Base-by-base conservation (phyloP, 2,797 vertebrate genomes). In the Sitta carolinensis region DNA sequence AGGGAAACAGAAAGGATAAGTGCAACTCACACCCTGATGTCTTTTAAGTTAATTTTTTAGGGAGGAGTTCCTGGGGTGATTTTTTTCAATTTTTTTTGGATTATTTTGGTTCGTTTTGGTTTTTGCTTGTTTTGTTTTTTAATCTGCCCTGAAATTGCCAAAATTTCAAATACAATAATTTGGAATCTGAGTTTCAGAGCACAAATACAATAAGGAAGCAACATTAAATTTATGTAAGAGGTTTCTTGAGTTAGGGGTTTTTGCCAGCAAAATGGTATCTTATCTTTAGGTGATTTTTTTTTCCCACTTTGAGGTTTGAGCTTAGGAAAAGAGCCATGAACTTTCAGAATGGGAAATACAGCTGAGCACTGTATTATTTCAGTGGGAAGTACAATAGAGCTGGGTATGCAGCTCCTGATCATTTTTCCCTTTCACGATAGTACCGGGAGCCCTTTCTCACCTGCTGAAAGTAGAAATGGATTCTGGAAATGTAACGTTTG, bases 381-480 rank as follows among this genome's bases (percentile, higher is more conserved):
- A 2, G 8, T 26, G 55, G 50, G 19, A 74, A 84, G 45, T 43
- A 70, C 61, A 78, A 43, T 51, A 85, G 84, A 79, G 25, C 66
- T 69, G 70, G 48, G 8, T 12, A 17, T 62, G 55, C 54, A 74
- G 57, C 50, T 89, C 30, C 64, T 54, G n/a, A 45, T 72, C 7
- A 21, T 51, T 87, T 79, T 77, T 80, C 6, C 18, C 11, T 83
- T 84, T 90, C 76, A 70, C 72, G 84, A 36, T 40, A 34, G 32
- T 36, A 10, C 20, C 73, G 50, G 47, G 47, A 84, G 27, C 64
- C 43, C 32, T 91, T 91, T 92, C 38, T 93, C 42, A 82, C 67
- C 63, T 82, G 67, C 76, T 92, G 72, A 64, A 91, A 85, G 64
- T 62, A 75, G 61, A 91, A 95, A 84, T 47, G 26, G 36, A 45